phyloP scores from a whole-genome alignment of 2,113 vertebrate genomes.

The Indicator indicator region DNA sequence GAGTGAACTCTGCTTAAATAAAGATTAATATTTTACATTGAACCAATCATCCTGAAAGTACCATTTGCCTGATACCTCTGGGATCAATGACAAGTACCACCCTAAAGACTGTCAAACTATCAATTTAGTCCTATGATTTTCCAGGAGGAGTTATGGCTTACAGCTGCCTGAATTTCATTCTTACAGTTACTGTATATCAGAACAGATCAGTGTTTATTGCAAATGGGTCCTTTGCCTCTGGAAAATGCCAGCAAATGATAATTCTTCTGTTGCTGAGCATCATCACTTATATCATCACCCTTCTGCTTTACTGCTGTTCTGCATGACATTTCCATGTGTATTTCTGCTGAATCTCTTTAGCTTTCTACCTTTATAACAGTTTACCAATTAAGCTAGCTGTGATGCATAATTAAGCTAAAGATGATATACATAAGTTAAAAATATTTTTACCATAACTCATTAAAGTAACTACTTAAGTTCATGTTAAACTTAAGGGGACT shows the following conservation, averaged over 20 bases:
- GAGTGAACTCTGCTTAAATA: neutral
- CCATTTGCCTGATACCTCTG: neutral
- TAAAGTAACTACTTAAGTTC: neutral
- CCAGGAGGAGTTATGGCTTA: neutral
- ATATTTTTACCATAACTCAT: neutral
- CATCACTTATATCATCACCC: neutral
- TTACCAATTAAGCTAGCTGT: neutral
- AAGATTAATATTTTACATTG: neutral
- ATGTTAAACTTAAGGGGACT: neutral
- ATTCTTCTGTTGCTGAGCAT: neutral
- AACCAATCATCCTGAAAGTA: neutral
- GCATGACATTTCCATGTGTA: neutral
- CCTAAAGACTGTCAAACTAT: slow-evolving; percentile 1
- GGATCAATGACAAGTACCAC: neutral
- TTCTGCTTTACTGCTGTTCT: neutral
- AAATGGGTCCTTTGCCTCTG: neutral
- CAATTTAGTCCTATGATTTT: neutral
- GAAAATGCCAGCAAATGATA: neutral
- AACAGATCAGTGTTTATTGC: neutral
- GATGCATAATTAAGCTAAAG: neutral
- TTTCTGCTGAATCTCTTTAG: neutral
- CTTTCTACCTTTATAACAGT: neutral
- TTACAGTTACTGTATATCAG: neutral
- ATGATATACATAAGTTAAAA: neutral
- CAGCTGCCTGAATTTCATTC: neutral